Evolutionary conservation across 2,888 invertebrate species (phyloP).

Genomic region (Philereme vetulata): DNA sequence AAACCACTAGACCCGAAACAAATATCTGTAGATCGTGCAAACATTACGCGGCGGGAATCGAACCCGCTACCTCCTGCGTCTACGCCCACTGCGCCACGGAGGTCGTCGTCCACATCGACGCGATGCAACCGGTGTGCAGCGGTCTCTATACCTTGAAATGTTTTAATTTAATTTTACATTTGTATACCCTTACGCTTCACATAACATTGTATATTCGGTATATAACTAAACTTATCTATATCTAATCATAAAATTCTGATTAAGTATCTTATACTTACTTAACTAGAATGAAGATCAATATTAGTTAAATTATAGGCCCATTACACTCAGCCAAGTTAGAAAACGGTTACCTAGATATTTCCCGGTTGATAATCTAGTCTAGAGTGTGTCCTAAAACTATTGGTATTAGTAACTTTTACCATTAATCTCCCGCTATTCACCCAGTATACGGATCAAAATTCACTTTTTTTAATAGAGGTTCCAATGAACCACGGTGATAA

Average conservation of each 20-base stretch:
- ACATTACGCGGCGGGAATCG: too few species aligned
- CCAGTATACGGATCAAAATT: too few species aligned
- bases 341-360: not conserved
- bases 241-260: slow-evolving; percentile 14
- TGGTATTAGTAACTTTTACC: not conserved
- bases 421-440: too few species aligned
- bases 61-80: too few species aligned
- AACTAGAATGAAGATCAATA: slow-evolving; percentile 31
- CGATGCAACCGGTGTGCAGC: too few species aligned
- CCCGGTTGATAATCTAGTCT: not conserved
- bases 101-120: too few species aligned
- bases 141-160: too few species aligned
- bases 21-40: too few species aligned
- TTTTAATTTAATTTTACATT: slow-evolving; percentile 1
- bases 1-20: too few species aligned
- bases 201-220: slow-evolving; percentile 11
- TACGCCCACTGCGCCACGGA: too few species aligned
- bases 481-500: too few species aligned
- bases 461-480: too few species aligned
- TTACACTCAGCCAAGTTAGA: not conserved
- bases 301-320: slow-evolving; percentile 7
- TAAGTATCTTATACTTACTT: slow-evolving; percentile 16
- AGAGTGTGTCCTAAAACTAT: not conserved
- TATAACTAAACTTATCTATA: slow-evolving; percentile 19
- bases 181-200: slow-evolving; percentile 2